Evolutionary conservation across 2,113 vertebrate genomes (phyloP), one percentile per base, ranked within the genome.

Genomic region (Phrynocephalus versicolor): DNA sequence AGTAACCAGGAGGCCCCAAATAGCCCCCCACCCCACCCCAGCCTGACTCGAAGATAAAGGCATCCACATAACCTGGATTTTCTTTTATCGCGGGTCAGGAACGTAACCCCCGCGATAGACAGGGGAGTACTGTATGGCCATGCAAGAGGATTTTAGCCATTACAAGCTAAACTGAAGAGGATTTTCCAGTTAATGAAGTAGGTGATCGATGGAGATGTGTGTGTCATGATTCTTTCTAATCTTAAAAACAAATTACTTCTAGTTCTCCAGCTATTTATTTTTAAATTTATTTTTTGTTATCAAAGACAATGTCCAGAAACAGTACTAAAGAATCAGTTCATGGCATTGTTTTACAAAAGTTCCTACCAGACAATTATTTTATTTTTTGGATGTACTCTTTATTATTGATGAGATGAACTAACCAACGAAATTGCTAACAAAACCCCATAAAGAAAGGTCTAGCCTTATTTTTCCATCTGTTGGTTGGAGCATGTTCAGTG

Each of bases 281-380:
- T 85, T 88, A 88, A 94, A 92, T 95, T 96, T 95, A 94, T 95
- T 95, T 95, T 97, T 98, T 97, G 96, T 97, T 97, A 97, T 97
- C 96, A 97, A 98, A 98, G 96, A 97, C 96, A 97, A 97, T 94
- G 95, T 97, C 96, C 97, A 95, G 94, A 96, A 97, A 97, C 96
- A 93, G 92, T 97, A 97, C 94, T 96, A 96, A 97, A 96, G 88
- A 96, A 96, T 93, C 91, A 92, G 92, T 96, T 96, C 93, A 96
- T 96, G 95, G 93, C 91, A 92, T 95, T 88, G 85, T 94, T 94
- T 96, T 94, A 95, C 93, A 96, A 94, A 96, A 97, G 87, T 95
- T 96, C 96, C 96, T 94, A 95, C 94, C 91, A 95, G 93, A 96
- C 93, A 92, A 94, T 95, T 94, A 96, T 89, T 95, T 89, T 89